These are phyloP conservation scores for Tachypleus tridentatus DNA, from an alignment of 1,140 invertebrate genomes.

Conservation along the genomic window DNA sequence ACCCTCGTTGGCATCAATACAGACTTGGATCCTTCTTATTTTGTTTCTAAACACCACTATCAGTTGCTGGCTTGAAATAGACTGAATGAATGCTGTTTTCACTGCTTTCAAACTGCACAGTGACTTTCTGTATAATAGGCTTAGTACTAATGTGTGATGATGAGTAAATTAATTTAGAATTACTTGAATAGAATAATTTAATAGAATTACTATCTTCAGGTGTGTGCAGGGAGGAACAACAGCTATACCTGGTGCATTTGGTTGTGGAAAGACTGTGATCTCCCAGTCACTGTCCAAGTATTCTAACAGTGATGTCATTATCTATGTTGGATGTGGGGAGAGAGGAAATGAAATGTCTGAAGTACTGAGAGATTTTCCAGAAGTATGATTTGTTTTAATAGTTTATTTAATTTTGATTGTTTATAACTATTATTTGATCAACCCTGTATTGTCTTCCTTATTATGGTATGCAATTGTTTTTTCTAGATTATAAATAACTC, in stretches of 20 bases:
- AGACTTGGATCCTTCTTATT: no score
- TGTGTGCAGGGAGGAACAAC: conserved; percentile 99
- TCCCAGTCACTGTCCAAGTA: conserved; percentile 98
- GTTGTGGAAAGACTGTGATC: conserved; percentile 99
- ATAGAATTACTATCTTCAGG: conserved; percentile 41
- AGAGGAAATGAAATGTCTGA: conserved; percentile 86
- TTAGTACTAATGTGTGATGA: neutral
- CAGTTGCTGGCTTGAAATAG: no score
- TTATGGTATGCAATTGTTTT: neutral
- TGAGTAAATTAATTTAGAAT: conserved; percentile 5
- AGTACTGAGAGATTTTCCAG: conserved; percentile 97
- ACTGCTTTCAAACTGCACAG: no score
- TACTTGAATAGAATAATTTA: no score
- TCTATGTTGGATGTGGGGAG: conserved; percentile 96
- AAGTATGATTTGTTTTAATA: conserved; percentile 31
- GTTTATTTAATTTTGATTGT: no score
- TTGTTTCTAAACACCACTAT: no score
- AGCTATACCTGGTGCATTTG: conserved; percentile 95
- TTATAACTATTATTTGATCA: no score
- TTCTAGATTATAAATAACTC: neutral
- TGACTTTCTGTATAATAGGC: no score
- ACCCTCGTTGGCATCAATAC: no score
- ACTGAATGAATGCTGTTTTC: no score
- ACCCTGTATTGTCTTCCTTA: no score
- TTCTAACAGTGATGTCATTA: conserved; percentile 98